Percentiles rank a stretch among this genome's conserved stretches.
Evolutionary conservation across 2,797 vertebrate genomes (phyloP).

Genomic region (Petrocephalus sullivani): DNA sequence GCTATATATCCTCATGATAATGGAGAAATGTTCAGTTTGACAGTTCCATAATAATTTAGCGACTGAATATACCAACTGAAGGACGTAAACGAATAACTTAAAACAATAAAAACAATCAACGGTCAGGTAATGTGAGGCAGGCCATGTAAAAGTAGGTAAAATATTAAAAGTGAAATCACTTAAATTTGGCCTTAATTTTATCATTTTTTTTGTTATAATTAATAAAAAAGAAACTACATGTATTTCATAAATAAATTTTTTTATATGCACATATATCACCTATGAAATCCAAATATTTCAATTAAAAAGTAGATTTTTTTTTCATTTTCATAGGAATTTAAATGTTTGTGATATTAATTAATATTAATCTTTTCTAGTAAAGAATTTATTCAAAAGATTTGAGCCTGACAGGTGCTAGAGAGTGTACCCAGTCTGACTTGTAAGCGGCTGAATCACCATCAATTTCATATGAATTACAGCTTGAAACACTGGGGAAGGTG

Average conservation of each 20-base stretch:
- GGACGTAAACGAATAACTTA: conserved; percentile 30
- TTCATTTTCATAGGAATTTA: background rate
- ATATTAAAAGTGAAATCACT: background rate
- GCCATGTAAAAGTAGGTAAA: conserved; percentile 38
- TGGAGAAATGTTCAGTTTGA: background rate
- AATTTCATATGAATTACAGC: background rate
- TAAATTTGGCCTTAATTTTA: background rate
- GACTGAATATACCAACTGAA: conserved; percentile 25
- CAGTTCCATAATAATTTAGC: background rate
- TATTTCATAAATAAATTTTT: background rate
- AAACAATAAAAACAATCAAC: conserved; percentile 13
- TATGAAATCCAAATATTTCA: background rate
- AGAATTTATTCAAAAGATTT: background rate
- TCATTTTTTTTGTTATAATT: background rate
- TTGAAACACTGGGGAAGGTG: background rate
- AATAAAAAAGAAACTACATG: background rate
- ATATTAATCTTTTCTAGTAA: background rate
- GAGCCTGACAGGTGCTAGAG: background rate
- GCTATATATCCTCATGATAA: background rate
- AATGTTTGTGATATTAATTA: background rate
- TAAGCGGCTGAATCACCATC: background rate
- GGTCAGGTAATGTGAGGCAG: conserved; percentile 31
- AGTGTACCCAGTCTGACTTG: background rate
- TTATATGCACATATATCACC: background rate
- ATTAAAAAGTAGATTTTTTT: background rate